Base-by-base conservation (phyloP, 2,113 vertebrate species). In the Sturnus vulgaris region DNA sequence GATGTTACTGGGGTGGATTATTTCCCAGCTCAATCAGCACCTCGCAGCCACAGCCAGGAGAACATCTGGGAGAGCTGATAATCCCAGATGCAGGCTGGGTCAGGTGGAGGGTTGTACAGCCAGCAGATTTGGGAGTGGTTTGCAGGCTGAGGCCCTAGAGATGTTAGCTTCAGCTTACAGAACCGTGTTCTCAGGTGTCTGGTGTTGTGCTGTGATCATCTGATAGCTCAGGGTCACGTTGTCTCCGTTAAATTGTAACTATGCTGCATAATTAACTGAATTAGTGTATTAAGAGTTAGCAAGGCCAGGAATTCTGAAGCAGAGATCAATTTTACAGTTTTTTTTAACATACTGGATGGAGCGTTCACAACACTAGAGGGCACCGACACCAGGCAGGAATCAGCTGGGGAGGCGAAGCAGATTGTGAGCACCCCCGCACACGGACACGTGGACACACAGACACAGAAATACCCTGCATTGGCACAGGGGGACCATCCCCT, bases 371-470 rank as follows among this genome's bases (percentile, higher is more conserved):
- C 90, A 37, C 76, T 70, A 88, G 88, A 90, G 76, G 82, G 88
- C 86, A 90, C 33, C 44, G 52, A 70, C 46, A 8, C 16, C 77
- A 59, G 76, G 64, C 59, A 33, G 1, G 2, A 90, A 61, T 24
- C 22, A 28, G 0, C 15, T 0, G 8, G 4, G 59, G 18, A 60
- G 31, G 10, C 4, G 2, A 52, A n/a, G 55, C n/a, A 11, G 64
- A 0, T 4, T 7, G 46, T 7, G 4, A 46, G 15, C 35, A 22
- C 10, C 6, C 5, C 7, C 0, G 6, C 46, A 7, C 25, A 21
- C 24, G 7, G 28, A 2, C 55, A 9, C 16, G 47, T 3, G 13
- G 27, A 30, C 63, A 60, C 11, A 12, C 3, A 33, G 56, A 39
- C 68, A 57, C 4, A 28, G 19, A 52, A 24, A 47, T 10, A 10